Conservation (phyloP, 2,797 vertebrate genomes). For the Dryobates pubescens region DNA sequence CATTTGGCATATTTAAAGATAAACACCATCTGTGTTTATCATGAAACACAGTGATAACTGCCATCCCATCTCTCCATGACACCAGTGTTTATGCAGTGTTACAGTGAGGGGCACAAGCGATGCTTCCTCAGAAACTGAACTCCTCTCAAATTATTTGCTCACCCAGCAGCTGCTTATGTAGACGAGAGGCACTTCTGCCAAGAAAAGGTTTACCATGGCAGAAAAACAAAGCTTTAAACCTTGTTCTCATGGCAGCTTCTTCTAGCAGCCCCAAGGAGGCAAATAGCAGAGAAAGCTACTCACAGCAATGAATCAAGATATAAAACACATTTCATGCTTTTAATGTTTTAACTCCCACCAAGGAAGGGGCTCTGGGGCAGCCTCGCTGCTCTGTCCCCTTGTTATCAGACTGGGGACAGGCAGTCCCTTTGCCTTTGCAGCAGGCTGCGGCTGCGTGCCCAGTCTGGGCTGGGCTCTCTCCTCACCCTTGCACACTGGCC, state of each 20-base stretch:
- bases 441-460: rapidly evolving
- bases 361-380: rapidly evolving
- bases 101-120: slow-evolving; percentile 13
- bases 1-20: slow-evolving; percentile 63
- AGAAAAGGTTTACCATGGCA: background rate
- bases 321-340: background rate
- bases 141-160: slow-evolving; percentile 17
- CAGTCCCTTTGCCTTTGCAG: background rate
- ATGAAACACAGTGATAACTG: slow-evolving; percentile 10
- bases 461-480: background rate
- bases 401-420: rapidly evolving
- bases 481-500: rapidly evolving
- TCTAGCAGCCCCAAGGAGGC: background rate
- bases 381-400: rapidly evolving
- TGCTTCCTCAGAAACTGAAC: slow-evolving; percentile 29
- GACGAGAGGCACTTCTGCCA: slow-evolving; percentile 14
- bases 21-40: slow-evolving; percentile 71
- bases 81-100: slow-evolving; percentile 59
- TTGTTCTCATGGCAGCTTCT: background rate
- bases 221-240: slow-evolving; percentile 3
- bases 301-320: background rate
- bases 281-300: background rate
- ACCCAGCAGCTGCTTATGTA: slow-evolving; percentile 20
- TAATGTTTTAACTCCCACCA: rapidly evolving
- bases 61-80: background rate